Evolutionary conservation across 1,140 invertebrate species (phyloP), one percentile per base, ranked within the genome.

Genomic region (Achroia grisella): DNA sequence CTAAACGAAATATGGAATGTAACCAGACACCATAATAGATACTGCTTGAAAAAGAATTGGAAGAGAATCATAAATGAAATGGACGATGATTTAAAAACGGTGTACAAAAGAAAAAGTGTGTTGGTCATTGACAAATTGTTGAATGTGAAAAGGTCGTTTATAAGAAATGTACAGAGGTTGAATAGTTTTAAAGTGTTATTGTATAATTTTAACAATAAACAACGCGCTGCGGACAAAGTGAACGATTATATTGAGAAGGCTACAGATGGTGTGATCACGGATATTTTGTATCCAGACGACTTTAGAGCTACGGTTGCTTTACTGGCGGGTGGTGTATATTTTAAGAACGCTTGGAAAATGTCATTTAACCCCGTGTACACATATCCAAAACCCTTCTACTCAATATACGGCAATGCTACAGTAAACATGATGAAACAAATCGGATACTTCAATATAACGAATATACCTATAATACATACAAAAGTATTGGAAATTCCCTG

Each of bases 261-360:
- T 8, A 68, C 62, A 15, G 42, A 61, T 1, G 66, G 66, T 8
- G 46, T 55, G 6, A 58, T 80, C 0, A 27, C 40, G 1, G 54
- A 69, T 0, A 41, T 41, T 6, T 13, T 83, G 9, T 56, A 66
- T 8, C 48, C 60, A 51, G 71, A 68, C 44, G 86, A 88, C 51
- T 73, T 88, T 28, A 56, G 57, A 6, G 66, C 88, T 14, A 91
- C 91, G 0, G 65, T 86, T 42, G 54, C 93, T 9, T 58, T 95
- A 1, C 71, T 94, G 30, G 89, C 89, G 6, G 94, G 93, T 53
- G 89, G 89, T 0, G 74, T 93, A 13, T 93, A 91, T 60, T 94
- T 95, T 71, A 93, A 91, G 72, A 92, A 90, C 31, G 65, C 67
- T 1, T 95, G 93, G 93, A 66, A 81, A 28, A 73, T 71, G 5